These are phyloP conservation scores for Proctacanthus coquilletti DNA, from an alignment of 1,140 invertebrate species.

Conservation along the genomic window DNA sequence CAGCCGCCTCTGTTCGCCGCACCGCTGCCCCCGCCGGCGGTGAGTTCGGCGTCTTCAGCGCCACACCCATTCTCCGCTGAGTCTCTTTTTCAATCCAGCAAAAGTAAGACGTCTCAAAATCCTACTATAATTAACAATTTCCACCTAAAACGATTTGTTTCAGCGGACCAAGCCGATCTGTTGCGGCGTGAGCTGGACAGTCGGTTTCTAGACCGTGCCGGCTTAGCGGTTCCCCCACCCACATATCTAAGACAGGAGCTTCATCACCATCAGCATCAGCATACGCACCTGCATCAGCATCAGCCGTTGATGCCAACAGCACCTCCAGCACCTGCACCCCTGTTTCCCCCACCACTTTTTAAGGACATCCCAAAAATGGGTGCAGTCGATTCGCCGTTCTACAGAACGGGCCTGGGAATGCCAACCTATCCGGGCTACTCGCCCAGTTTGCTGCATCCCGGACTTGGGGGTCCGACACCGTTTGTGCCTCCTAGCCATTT, in stretches of 20 bases:
- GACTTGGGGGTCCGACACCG: constrained; percentile 52
- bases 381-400: constrained; percentile 62
- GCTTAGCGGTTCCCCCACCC: constrained; percentile 23
- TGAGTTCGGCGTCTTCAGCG: constrained; percentile 18
- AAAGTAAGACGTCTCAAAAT: constrained; percentile 31
- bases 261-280: constrained; percentile 83
- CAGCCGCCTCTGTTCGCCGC: constrained; percentile 49
- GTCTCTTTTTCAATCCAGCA: constrained; percentile 70
- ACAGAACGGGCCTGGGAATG: constrained; percentile 51
- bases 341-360: constrained; percentile 41
- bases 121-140: not conserved
- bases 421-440: constrained; percentile 63
- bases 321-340: constrained; percentile 30
- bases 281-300: constrained; percentile 81
- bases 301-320: constrained; percentile 30
- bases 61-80: constrained; percentile 67
- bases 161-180: constrained; percentile 63
- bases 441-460: constrained; percentile 58
- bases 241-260: constrained; percentile 68
- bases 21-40: constrained; percentile 41
- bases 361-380: constrained; percentile 79
- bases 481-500: constrained; percentile 65
- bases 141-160: constrained; percentile 8
- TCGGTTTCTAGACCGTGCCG: constrained; percentile 53
- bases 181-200: constrained; percentile 80